These are phyloP conservation scores for Sebastes fasciatus DNA, from an alignment of 2,113 vertebrate species.

Conservation along the genomic window DNA sequence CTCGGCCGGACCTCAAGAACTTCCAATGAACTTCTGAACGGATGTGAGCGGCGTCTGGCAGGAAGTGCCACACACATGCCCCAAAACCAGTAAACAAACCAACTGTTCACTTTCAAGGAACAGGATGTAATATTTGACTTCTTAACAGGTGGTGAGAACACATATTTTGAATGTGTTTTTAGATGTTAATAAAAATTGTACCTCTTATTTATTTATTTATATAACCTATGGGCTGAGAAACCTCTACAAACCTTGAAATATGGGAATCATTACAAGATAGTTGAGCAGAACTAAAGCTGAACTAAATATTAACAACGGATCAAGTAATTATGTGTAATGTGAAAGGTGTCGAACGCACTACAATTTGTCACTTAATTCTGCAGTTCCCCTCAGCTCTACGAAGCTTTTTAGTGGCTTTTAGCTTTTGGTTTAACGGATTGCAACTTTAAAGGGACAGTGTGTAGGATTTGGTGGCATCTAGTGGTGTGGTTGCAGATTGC, in stretches of 20 bases:
- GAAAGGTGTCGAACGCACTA: background rate
- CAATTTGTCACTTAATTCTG: background rate
- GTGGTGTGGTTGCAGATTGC: no score
- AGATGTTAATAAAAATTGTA: no score
- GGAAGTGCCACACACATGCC: constrained; percentile 14
- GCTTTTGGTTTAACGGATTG: background rate
- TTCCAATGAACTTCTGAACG: constrained; percentile 13
- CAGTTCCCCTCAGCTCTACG: no score
- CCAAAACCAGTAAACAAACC: background rate
- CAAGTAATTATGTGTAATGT: no score
- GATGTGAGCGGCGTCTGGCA: background rate
- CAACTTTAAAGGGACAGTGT: background rate
- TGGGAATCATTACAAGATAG: background rate
- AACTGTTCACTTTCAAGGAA: background rate
- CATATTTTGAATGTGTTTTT: no score
- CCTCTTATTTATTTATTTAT: background rate
- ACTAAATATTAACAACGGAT: background rate
- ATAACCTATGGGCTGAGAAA: background rate
- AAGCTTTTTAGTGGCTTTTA: background rate
- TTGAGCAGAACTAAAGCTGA: background rate
- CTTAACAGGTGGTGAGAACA: background rate
- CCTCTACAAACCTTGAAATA: background rate
- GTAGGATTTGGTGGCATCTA: no score
- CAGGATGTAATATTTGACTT: background rate
- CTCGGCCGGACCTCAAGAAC: background rate